Conservation (phyloP, 2,888 invertebrate genomes). For the Aromia moschata region DNA sequence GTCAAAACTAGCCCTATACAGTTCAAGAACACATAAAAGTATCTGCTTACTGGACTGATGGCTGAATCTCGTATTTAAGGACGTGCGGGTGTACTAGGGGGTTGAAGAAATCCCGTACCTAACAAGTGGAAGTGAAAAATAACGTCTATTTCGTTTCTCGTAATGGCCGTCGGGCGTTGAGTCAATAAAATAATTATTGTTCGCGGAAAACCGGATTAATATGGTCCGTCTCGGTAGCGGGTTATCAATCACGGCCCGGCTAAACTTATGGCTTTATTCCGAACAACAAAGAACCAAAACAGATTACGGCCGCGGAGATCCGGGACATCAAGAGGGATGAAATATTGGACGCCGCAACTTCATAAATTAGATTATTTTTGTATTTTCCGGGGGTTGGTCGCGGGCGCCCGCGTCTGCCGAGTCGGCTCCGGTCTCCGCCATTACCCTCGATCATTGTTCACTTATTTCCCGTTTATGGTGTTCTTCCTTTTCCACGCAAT, state of each 20-base stretch:
- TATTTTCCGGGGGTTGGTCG: slow-evolving; percentile 48
- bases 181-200: slow-evolving; percentile 9
- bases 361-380: slow-evolving; percentile 56
- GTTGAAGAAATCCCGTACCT: too few relatives aligned
- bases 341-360: slow-evolving; percentile 47
- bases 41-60: too few relatives aligned
- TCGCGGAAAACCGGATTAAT: slow-evolving; percentile 34
- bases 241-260: slow-evolving; percentile 39
- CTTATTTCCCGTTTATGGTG: slow-evolving; percentile 57
- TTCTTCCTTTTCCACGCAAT: slow-evolving; percentile 60
- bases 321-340: slow-evolving; percentile 42
- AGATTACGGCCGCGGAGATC: slow-evolving; percentile 39
- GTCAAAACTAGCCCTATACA: too few relatives aligned
- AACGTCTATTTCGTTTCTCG: too few relatives aligned
- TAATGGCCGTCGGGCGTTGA: too few relatives aligned
- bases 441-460: slow-evolving; percentile 58
- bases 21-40: too few relatives aligned
- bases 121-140: too few relatives aligned
- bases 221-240: slow-evolving; percentile 29
- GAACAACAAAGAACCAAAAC: slow-evolving; percentile 41
- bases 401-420: slow-evolving; percentile 39
- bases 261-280: slow-evolving; percentile 43
- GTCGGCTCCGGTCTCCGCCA: slow-evolving; percentile 54
- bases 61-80: too few relatives aligned
- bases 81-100: too few relatives aligned